Conservation (phyloP, 2,797 vertebrate genomes). For the Molossus molossus region DNA sequence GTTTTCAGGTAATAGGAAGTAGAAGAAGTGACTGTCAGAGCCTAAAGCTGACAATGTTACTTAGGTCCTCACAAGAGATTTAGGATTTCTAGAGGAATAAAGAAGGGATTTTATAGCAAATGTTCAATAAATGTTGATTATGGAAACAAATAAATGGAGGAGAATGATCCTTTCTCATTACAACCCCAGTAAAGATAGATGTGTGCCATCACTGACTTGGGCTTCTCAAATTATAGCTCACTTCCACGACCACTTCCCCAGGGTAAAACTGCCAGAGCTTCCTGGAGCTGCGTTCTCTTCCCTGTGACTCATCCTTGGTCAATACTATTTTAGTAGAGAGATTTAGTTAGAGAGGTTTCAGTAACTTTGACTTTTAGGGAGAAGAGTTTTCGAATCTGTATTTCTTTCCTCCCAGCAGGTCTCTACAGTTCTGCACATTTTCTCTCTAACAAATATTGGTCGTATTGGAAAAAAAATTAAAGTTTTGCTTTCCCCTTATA, state of each 20-base stretch:
- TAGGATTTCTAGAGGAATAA: background rate
- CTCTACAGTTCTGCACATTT: background rate
- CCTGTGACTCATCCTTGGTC: background rate
- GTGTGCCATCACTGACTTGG: background rate
- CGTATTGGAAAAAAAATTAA: background rate
- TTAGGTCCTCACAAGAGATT: background rate
- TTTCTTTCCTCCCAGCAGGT: background rate
- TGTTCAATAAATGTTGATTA: constrained; percentile 11
- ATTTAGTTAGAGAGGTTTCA: constrained; percentile 35
- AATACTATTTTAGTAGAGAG: constrained; percentile 2
- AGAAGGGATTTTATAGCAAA: background rate
- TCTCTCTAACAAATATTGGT: background rate
- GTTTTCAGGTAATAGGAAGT: background rate
- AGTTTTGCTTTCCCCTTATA: background rate
- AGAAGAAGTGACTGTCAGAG: background rate
- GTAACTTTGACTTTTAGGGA: constrained; percentile 12
- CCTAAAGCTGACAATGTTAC: background rate
- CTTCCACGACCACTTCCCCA: background rate
- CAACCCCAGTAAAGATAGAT: background rate
- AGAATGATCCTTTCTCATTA: background rate
- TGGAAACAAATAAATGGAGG: background rate
- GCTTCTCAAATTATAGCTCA: background rate
- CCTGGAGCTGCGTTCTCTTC: background rate
- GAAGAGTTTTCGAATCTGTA: background rate
- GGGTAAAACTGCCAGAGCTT: background rate